Conservation (phyloP, 2,888 invertebrate species). For the Noctua pronuba region DNA sequence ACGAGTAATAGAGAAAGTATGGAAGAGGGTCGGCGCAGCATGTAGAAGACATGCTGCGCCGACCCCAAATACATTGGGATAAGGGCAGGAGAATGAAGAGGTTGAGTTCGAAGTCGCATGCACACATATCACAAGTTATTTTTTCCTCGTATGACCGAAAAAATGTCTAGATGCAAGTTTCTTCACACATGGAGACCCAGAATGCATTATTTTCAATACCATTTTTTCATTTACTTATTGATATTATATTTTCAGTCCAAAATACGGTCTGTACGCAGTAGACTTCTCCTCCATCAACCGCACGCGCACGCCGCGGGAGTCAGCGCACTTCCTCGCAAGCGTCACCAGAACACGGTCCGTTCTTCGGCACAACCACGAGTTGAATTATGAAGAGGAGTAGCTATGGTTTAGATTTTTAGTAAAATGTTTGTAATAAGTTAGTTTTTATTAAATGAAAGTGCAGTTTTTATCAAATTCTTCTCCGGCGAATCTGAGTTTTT, state of each 20-base stretch:
- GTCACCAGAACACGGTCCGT: constrained; percentile 5
- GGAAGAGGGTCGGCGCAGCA: no score
- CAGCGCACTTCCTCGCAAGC: constrained; percentile 62
- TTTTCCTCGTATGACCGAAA: no score
- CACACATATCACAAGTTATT: no score
- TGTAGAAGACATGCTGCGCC: not conserved
- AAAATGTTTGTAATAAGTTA: not conserved
- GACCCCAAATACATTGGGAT: not conserved
- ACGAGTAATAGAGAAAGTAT: not conserved
- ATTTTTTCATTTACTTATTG: not conserved
- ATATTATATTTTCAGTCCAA: constrained; percentile 79
- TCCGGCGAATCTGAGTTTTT: no score
- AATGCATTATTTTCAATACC: not conserved
- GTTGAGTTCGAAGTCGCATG: no score
- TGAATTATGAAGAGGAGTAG: constrained; percentile 5
- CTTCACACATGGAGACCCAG: not conserved
- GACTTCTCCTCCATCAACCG: constrained; percentile 71
- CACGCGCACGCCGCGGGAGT: constrained; percentile 71
- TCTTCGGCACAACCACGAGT: not conserved
- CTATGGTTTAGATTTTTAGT: not conserved
- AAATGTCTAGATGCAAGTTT: not conserved
- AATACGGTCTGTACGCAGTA: constrained; percentile 91
- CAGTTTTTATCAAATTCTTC: no score
- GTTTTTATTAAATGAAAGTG: no score
- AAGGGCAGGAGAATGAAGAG: not conserved